Conservation (phyloP, 2,888 invertebrate genomes). For the Eupeodes latifasciatus region DNA sequence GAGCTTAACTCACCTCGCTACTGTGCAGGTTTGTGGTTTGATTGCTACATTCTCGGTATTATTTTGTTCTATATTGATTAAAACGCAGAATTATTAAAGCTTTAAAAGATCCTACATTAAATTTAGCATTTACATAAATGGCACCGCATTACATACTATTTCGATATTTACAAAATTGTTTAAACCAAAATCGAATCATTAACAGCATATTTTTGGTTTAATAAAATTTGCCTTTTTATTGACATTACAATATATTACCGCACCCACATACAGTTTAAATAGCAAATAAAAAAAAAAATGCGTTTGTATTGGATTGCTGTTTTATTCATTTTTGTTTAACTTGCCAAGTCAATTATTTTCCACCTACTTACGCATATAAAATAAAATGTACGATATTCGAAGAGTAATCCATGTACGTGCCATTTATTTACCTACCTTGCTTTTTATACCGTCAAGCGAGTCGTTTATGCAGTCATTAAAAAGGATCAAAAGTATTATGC, state of each 20-base stretch:
- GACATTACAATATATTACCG: conserved; percentile 7
- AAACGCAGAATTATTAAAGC: neutral
- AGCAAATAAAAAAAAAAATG: neutral
- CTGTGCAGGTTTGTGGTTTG: too few species aligned
- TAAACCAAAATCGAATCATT: conserved; percentile 55
- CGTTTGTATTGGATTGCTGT: neutral
- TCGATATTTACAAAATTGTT: conserved; percentile 40
- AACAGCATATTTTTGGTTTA: conserved; percentile 67
- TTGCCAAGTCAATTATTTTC: conserved; percentile 55
- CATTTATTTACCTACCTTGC: conserved; percentile 49
- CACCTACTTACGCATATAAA: conserved; percentile 48
- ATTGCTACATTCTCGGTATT: too few species aligned
- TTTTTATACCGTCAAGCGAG: conserved; percentile 40
- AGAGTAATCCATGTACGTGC: conserved; percentile 65
- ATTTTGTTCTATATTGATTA: too few species aligned
- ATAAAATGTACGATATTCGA: conserved; percentile 16
- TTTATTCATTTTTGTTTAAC: neutral
- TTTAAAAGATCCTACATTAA: conserved; percentile 17
- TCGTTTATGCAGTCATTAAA: conserved; percentile 73
- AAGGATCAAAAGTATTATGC: conserved; percentile 70
- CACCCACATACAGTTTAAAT: conserved; percentile 12
- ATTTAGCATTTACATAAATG: neutral
- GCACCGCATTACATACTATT: neutral
- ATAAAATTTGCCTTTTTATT: conserved; percentile 54
- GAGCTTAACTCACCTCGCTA: too few species aligned